Evolutionary conservation across 2,888 invertebrate species (phyloP).

Genomic region (Heliconius ismenius): DNA sequence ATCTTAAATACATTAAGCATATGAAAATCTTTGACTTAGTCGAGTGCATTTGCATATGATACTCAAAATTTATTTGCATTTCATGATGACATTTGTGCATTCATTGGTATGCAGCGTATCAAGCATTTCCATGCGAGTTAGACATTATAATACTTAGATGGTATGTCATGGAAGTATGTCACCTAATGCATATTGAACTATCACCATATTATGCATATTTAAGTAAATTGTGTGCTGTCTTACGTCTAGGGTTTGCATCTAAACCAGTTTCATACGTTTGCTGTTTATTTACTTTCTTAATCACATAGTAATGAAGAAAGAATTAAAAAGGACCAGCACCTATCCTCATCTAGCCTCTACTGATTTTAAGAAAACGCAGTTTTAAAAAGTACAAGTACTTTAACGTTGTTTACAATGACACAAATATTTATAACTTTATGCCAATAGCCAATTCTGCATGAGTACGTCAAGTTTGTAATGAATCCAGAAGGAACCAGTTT

Average conservation of each 20-base stretch:
- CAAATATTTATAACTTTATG: background rate
- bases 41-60: background rate
- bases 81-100: background rate
- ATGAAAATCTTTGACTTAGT: background rate
- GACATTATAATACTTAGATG: constrained; percentile 8
- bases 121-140: constrained; percentile 17
- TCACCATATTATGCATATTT: background rate
- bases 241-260: background rate
- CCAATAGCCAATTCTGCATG: background rate
- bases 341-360: background rate
- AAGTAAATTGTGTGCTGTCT: background rate
- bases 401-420: background rate
- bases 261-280: background rate
- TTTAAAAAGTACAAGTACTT: too few relatives aligned
- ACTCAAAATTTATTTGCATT: background rate
- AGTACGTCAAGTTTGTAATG: background rate
- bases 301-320: background rate
- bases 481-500: background rate
- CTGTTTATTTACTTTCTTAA: background rate
- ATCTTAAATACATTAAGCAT: background rate
- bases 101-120: constrained; percentile 21
- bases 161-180: constrained; percentile 12
- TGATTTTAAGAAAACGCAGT: background rate
- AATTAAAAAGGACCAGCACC: too few relatives aligned
- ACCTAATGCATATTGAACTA: constrained; percentile 7